These are phyloP conservation scores for Pluvialis apricaria DNA, from an alignment of 2,113 vertebrate genomes.

Conservation along the genomic window DNA sequence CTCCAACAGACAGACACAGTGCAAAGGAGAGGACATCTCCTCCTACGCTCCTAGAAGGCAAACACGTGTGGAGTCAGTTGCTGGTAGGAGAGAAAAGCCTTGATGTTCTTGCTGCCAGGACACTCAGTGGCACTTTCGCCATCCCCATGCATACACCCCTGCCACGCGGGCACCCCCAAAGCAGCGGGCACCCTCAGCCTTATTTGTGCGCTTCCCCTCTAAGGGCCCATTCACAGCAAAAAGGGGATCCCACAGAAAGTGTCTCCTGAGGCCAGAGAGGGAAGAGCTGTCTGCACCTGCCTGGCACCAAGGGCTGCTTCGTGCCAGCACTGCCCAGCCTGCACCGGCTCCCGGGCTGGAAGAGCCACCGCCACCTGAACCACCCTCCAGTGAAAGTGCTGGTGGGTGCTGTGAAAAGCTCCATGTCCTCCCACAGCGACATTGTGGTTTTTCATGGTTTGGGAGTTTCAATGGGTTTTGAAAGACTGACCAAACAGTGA, in stretches of 20 bases:
- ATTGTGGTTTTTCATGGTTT: background rate
- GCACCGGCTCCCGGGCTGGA: background rate
- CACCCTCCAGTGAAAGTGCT: background rate
- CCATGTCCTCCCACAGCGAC: background rate
- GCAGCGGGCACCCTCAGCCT: background rate
- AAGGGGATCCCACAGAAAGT: background rate
- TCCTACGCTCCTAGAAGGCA: background rate
- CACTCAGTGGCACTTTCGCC: background rate
- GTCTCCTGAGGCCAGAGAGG: background rate
- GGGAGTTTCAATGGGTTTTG: background rate
- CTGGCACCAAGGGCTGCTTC: background rate
- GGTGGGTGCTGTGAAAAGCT: background rate
- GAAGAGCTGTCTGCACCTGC: background rate
- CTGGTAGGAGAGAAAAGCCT: background rate
- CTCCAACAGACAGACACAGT: background rate
- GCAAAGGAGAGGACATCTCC: background rate
- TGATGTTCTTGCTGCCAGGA: background rate
- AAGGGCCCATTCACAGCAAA: background rate
- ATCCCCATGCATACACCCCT: fast-evolving
- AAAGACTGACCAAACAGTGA: background rate
- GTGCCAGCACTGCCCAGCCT: background rate
- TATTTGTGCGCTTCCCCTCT: fast-evolving
- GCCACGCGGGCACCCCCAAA: fast-evolving
- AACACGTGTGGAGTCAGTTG: background rate
- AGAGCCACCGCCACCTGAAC: background rate